These are phyloP conservation scores for Pasiphila rectangulata DNA, from an alignment of 2,888 invertebrate genomes.

Conservation along the genomic window DNA sequence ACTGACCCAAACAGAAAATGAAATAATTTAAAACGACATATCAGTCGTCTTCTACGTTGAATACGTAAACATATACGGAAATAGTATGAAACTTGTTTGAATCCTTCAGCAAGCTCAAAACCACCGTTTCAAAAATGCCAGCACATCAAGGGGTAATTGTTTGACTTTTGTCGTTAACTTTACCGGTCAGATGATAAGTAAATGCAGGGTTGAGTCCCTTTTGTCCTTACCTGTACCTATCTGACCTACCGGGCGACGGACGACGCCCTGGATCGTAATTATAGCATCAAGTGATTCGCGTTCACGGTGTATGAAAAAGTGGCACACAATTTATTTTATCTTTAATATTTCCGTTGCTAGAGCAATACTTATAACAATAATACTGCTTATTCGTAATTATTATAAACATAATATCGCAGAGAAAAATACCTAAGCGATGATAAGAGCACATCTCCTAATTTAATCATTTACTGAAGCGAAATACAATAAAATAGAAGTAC, in stretches of 20 bases:
- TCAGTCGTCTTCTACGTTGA: too few species aligned
- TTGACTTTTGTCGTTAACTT: conserved; percentile 61
- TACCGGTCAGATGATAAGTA: conserved; percentile 55
- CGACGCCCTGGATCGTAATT: conserved; percentile 45
- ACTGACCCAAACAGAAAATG: too few species aligned
- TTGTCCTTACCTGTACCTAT: conserved; percentile 33
- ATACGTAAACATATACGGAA: conserved; percentile 52
- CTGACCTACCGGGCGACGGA: conserved; percentile 8
- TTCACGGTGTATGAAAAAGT: conserved; percentile 17
- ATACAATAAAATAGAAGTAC: conserved; percentile 58
- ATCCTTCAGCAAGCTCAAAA: conserved; percentile 34
- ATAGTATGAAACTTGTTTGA: conserved; percentile 20
- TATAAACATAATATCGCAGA: too few species aligned
- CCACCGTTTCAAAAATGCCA: conserved; percentile 51
- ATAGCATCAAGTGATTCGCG: conserved; percentile 40
- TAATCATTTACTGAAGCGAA: conserved; percentile 37
- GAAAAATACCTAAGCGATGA: too few species aligned
- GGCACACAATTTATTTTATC: not conserved
- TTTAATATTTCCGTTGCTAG: too few species aligned
- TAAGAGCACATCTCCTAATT: conserved; percentile 17
- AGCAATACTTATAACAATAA: too few species aligned
- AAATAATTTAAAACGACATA: too few species aligned
- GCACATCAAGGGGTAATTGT: conserved; percentile 60
- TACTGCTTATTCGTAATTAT: too few species aligned
- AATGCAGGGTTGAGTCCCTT: conserved; percentile 46